Evolutionary conservation across 2,888 invertebrate species (phyloP), one percentile per base, ranked within the genome.

Genomic region (Cyclophora albipunctata): DNA sequence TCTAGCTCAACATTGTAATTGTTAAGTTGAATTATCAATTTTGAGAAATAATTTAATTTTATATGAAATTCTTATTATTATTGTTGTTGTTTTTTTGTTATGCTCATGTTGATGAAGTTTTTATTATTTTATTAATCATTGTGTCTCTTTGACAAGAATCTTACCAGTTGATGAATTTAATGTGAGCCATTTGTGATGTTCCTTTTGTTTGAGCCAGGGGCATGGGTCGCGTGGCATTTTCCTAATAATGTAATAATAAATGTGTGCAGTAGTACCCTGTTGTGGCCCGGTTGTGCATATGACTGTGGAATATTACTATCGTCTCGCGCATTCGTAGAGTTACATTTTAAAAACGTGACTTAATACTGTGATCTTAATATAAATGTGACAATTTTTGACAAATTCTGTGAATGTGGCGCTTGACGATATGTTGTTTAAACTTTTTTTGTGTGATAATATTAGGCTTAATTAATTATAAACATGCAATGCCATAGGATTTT

Each of bases 281-380:
- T 82, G 84, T 81, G 79, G 59, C 77, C 78, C 71, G 67, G 79
- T 78, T 60, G 47, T 73, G 71, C 64, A 57, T 77, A 87, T 88
- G 88, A 87, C 88, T 88, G 88, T 88, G 88, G 87, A 88, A 88
- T 88, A 87, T 86, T 75, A 66, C 69, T 73, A 81, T 86, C 78
- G 81, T 84, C 81, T 54, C 76, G 76, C 78, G 64, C 76, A 79
- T 84, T 86, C 77, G 71, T 82, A 78, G 83, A 81, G 78, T 84
- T 80, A 78, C 77, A 83, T 82, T 80, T 51, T 75, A 76, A 73
- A 20, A 81, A 76, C 67, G 87, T 88, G 85, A 88, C 86, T 86
- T 87, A 85, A 82, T 81, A 82, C 88, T 88, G 88, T 88, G 88
- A 88, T 88, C 85, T 84, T 88, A 88, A 84, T 88, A 88, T 88